Percentiles rank a stretch among this genome's conserved stretches.
phyloP scores from a whole-genome alignment of 23 tunicate species.

The Styela plicata region DNA sequence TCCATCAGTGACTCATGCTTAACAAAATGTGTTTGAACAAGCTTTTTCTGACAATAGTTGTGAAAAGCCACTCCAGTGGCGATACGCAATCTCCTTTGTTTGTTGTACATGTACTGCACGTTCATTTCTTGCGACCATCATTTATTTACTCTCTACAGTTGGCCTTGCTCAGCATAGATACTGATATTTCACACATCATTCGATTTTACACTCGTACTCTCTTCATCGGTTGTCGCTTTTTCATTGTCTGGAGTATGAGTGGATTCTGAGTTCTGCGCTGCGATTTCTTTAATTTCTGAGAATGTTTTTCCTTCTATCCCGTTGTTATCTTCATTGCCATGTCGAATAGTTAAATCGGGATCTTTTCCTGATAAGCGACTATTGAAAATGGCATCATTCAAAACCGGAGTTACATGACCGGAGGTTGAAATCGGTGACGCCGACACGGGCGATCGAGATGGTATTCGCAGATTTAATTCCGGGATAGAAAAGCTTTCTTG shows the following conservation, averaged over 20 bases:
- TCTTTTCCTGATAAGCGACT: not conserved
- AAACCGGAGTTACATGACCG: not conserved
- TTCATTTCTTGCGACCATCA: not conserved
- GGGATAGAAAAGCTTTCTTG: not conserved
- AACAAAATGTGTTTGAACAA: no score
- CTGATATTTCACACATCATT: not conserved
- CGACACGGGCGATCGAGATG: no score
- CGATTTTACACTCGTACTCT: not conserved
- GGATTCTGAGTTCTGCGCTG: not conserved
- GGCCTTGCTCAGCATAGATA: not conserved
- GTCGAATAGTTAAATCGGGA: not conserved
- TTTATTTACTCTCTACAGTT: not conserved
- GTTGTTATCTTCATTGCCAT: not conserved
- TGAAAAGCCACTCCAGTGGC: not conserved
- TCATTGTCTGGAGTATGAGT: not conserved
- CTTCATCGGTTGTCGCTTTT: not conserved
- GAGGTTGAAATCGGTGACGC: not conserved
- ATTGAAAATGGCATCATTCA: not conserved
- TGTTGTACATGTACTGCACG: not conserved
- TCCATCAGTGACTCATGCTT: no score
- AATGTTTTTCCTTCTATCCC: not conserved
- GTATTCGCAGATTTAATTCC: not conserved
- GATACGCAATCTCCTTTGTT: not conserved
- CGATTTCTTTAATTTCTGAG: not conserved
- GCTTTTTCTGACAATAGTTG: no score